Base-by-base conservation (phyloP, 1,140 invertebrate genomes). In the Marisa cornuarietis region DNA sequence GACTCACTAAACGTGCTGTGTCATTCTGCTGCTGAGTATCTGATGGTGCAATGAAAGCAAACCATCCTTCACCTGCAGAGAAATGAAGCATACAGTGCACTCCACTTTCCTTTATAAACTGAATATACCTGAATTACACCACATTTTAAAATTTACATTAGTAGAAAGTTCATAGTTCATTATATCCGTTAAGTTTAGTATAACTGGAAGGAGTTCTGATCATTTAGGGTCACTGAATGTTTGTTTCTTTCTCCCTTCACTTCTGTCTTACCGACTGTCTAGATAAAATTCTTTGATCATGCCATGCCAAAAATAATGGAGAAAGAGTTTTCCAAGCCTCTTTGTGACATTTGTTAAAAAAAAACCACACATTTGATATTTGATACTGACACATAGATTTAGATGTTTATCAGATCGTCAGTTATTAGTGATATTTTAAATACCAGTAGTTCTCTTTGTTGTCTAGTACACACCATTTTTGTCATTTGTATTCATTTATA, bases 1-100 rank as follows among this genome's bases (percentile, higher is more conserved):
- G 91, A 82, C 94, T 94, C 10, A 93, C 89, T 1, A 96, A 92
- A 18, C 95, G 92, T 0, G 95, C 95, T 0, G 93, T 94, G 82
- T 95, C 94, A 85, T 86, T 85, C 7, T 79, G 79, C n/a, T 73
- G 66, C 14, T 84, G 76, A 31, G 85, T 84, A 58, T 73, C 69
- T n/a, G 85, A 87, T 8, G 88, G 74, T 77, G 87, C 85, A 42
- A 88, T 87, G 71, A 77, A 88, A 9, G 85, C 76, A 65, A 87
- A 88, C 86, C 87, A 88, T 7, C 87, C 87, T 83, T 85, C 81
- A 16, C 78, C 86, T 87, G 72, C 13, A 78, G 62, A 14, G 16
- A 24, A 16, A 20, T 63, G 18, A n/a, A 20, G 62, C n/a, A 63
- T 63, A 63, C 2, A n/a, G 62, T 63, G n/a, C 18, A n/a, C 7